Evolutionary conservation across 2,113 vertebrate species (phyloP).

Genomic region (Tursiops truncatus): DNA sequence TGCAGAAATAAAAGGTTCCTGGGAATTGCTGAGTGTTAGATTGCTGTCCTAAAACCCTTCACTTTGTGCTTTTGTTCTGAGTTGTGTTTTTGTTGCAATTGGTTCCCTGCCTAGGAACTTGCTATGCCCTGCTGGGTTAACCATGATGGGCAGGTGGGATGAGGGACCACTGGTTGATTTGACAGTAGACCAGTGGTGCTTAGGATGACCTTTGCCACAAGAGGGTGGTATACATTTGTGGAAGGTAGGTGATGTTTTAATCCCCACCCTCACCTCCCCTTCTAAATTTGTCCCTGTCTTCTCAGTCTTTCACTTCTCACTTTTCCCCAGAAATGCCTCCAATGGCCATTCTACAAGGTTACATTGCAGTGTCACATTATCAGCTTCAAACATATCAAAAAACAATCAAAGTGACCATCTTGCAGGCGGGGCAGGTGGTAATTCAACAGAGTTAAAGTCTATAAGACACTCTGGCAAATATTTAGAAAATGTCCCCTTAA

Average conservation of each 20-base stretch:
- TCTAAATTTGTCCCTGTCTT: background rate
- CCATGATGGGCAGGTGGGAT: conserved; percentile 73
- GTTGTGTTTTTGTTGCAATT: conserved; percentile 79
- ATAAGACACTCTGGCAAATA: background rate
- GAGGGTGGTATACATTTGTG: conserved; percentile 23
- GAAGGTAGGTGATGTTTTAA: background rate
- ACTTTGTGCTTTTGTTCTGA: conserved; percentile 76
- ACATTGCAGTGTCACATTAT: background rate
- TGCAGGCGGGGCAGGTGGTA: background rate
- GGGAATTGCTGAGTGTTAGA: conserved; percentile 78
- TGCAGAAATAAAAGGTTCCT: conserved; percentile 79
- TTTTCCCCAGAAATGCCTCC: background rate
- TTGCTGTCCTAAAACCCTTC: conserved; percentile 79
- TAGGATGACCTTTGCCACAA: conserved; percentile 60
- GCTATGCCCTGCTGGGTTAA: conserved; percentile 75
- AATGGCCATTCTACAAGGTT: background rate
- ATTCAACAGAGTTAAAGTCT: background rate
- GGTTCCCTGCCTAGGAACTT: conserved; percentile 73
- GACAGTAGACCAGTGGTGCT: conserved; percentile 59
- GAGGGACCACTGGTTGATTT: conserved; percentile 71
- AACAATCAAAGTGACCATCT: background rate
- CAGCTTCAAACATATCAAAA: background rate
- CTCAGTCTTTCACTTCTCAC: background rate
- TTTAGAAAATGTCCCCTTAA: background rate
- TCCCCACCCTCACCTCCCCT: fast-evolving